Evolutionary conservation across 2,888 invertebrate species (phyloP), one percentile per base, ranked within the genome.

Genomic region (Cynaeus angustus): DNA sequence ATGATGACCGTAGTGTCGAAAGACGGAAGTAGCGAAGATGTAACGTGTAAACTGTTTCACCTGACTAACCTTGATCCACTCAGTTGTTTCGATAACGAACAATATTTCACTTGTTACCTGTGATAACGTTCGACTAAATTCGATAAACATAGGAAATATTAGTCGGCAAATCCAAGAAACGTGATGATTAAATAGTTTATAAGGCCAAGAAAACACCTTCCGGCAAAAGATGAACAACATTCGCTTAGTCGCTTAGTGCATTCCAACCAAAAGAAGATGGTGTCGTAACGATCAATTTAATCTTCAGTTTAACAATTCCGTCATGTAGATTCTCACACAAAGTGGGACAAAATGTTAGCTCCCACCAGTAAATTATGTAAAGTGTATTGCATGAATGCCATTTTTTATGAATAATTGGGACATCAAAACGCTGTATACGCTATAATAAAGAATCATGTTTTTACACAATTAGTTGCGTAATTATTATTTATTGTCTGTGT

Each of bases 201-300:
- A 61, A 61, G 61, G 61, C 41, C 64, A 64, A 53, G 53, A 64
- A 53, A 13, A 52, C 14, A 26, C 64, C 64, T 28, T 50, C 43
- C 9, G 61, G 64, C 52, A 9, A 50, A 41, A 62, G 50, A 52
- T 28, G 52, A 52, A 37, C 38, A 48, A 52, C 64, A 53, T 64
- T 53, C 52, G 43, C 41, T 50, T 50, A 64, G 21, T 53, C 52
- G 43, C 41, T 50, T 50, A 64, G 21, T 56, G 43, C 61, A 64
- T 68, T 64, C 68, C 68, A 65, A 58, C 58, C 64, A 69, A 38
- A 61, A 50, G 50, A 41, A 50, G 48, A 64, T 64, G 64, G 64
- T 58, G 68, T 55, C 45, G 55, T 64, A 61, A 68, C 21, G 46
- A 68, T 46, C 64, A 58, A 64, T 52, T 48, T 45, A 64, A 62